Evolutionary conservation across 2,888 invertebrate genomes (phyloP).

Genomic region (Zaprionus bogoriensis): DNA sequence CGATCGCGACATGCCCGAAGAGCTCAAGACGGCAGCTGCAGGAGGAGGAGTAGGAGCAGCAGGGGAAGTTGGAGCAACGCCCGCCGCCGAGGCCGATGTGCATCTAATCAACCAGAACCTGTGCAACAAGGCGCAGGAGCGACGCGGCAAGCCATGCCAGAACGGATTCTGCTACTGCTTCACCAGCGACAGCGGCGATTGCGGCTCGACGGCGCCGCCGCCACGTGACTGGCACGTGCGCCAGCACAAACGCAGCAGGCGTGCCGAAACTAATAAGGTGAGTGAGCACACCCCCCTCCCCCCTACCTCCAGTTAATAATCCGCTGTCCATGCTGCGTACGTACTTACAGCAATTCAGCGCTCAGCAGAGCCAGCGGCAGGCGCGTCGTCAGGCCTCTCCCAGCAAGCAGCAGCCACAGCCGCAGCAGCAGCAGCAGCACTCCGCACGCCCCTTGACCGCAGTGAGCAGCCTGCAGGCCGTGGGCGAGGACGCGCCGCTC

Average conservation of each 20-base stretch:
- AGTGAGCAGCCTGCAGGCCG: slow-evolving; percentile 64
- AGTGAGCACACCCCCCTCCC: neutral
- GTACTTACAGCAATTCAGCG: too few species aligned
- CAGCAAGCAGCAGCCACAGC: slow-evolving; percentile 16
- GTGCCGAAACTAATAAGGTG: slow-evolving; percentile 64
- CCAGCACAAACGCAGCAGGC: slow-evolving; percentile 62
- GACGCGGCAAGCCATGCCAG: slow-evolving; percentile 80
- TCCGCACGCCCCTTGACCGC: slow-evolving; percentile 63
- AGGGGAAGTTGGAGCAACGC: neutral
- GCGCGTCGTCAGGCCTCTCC: slow-evolving; percentile 28
- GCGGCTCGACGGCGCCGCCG: slow-evolving; percentile 38
- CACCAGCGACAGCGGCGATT: slow-evolving; percentile 82
- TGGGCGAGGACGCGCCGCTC: slow-evolving; percentile 72
- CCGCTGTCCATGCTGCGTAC: too few species aligned
- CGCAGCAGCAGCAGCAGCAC: too few species aligned
- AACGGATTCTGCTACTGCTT: slow-evolving; percentile 83
- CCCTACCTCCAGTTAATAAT: too few species aligned
- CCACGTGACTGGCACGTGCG: slow-evolving; percentile 65
- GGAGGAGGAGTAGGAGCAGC: neutral
- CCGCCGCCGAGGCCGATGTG: slow-evolving; percentile 50
- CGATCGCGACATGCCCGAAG: slow-evolving; percentile 48
- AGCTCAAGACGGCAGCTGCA: neutral
- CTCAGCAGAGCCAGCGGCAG: slow-evolving; percentile 21
- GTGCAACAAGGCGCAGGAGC: slow-evolving; percentile 79
- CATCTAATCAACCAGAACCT: slow-evolving; percentile 80